Evolutionary conservation across 2,888 invertebrate species (phyloP).

Genomic region (Mayetiola destructor): DNA sequence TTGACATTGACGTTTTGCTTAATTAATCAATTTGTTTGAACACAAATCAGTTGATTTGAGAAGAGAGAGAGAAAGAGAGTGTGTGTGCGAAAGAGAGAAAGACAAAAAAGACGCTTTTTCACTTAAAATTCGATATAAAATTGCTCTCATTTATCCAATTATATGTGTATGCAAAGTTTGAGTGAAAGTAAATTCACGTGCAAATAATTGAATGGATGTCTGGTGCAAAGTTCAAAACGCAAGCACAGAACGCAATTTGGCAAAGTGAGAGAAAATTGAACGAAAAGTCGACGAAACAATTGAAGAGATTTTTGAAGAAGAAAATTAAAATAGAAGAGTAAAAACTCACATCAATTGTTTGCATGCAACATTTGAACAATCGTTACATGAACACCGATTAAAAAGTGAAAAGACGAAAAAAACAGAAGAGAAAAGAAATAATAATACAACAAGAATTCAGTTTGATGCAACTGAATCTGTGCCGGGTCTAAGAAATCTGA

Average conservation of each 20-base stretch:
- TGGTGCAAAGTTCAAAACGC: slow-evolving; percentile 10
- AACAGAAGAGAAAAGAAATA: not conserved
- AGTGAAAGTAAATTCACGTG: slow-evolving; percentile 8
- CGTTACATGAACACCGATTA: no score
- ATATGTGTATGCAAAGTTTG: no score
- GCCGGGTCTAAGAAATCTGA: no score
- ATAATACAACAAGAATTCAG: not conserved
- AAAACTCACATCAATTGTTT: no score
- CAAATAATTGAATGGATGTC: not conserved
- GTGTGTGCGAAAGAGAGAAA: not conserved
- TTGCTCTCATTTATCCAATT: not conserved
- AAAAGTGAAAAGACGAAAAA: no score
- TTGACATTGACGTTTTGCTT: not conserved
- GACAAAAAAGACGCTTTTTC: not conserved
- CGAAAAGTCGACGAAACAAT: no score
- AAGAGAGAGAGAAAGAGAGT: not conserved
- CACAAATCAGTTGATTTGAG: not conserved
- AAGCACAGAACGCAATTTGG: no score
- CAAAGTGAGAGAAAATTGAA: no score
- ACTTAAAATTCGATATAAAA: not conserved
- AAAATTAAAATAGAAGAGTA: no score
- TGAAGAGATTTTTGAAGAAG: no score
- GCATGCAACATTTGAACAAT: no score
- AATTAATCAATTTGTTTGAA: not conserved
- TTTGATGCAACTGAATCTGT: not conserved